These are phyloP conservation scores for Eupristina koningsbergeri DNA, from an alignment of 1,140 invertebrate genomes.

Conservation along the genomic window DNA sequence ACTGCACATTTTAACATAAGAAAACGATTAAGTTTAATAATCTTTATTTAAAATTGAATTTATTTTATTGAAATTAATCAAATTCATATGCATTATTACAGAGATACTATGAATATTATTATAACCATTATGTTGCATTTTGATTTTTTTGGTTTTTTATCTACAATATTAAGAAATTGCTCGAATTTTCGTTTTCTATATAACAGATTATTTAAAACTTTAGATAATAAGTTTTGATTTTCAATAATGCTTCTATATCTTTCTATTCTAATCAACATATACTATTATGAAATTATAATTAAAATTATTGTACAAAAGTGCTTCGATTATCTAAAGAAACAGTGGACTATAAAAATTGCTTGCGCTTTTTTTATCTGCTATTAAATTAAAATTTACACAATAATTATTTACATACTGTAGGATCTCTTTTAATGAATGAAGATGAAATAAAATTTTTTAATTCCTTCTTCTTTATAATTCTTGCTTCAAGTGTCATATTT, in stretches of 20 bases:
- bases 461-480: constrained; percentile 29
- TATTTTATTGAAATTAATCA: too few species aligned
- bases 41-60: too few species aligned
- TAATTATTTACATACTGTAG: constrained; percentile 17
- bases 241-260: background rate
- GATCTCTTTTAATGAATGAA: constrained; percentile 18
- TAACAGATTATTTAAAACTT: constrained; percentile 1
- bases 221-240: background rate
- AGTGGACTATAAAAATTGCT: background rate
- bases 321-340: background rate
- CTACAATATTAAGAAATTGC: constrained; percentile 25
- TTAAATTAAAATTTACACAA: constrained; percentile 3
- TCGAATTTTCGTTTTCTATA: constrained; percentile 27
- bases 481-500: constrained; percentile 15
- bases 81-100: too few species aligned
- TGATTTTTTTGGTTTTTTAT: constrained; percentile 28
- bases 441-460: constrained; percentile 11
- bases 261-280: background rate
- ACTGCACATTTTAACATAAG: too few species aligned
- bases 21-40: too few species aligned
- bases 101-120: background rate
- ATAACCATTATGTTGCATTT: constrained; percentile 16
- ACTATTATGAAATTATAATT: constrained; percentile 19
- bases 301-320: background rate
- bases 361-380: constrained; percentile 21